Evolutionary conservation across 1,140 invertebrate species (phyloP).

Genomic region (Nephila pilipes): DNA sequence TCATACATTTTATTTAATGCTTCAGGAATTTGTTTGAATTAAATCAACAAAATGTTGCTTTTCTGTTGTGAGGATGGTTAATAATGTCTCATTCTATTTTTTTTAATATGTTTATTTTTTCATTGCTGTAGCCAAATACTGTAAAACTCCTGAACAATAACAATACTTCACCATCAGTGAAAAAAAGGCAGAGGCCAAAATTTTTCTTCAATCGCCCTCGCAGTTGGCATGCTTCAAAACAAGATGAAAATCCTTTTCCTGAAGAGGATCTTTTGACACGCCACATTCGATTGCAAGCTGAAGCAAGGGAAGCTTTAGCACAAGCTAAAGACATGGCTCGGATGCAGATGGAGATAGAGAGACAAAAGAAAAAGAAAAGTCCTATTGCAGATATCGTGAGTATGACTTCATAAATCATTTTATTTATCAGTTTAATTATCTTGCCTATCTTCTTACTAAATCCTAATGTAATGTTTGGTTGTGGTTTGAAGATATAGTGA

Average conservation of each 20-base stretch:
- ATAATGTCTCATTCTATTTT: not conserved
- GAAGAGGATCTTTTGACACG: conserved; percentile 76
- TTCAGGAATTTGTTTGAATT: too few relatives aligned
- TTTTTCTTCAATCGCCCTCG: conserved; percentile 77
- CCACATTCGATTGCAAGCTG: conserved; percentile 87
- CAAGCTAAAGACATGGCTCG: conserved; percentile 95
- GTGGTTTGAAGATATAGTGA: too few relatives aligned
- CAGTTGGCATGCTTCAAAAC: conserved; percentile 72
- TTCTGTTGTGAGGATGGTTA: too few relatives aligned
- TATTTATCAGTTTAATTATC: too few relatives aligned
- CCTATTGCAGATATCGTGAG: conserved; percentile 92
- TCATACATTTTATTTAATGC: too few relatives aligned
- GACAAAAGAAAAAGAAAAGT: conserved; percentile 89
- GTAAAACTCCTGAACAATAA: conserved; percentile 56
- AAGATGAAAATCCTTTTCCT: conserved; percentile 55
- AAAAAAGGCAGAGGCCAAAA: conserved; percentile 71
- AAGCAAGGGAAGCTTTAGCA: conserved; percentile 92
- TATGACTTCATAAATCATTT: conserved; percentile 78
- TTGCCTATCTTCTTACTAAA: too few relatives aligned
- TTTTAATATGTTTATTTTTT: not conserved
- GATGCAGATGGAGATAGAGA: conserved; percentile 95
- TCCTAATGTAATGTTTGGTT: too few relatives aligned
- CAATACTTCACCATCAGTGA: conserved; percentile 39
- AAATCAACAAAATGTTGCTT: too few relatives aligned
- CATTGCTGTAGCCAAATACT: conserved; percentile 1